Evolutionary conservation across 2,888 invertebrate genomes (phyloP).

Genomic region (Furcula furcula): DNA sequence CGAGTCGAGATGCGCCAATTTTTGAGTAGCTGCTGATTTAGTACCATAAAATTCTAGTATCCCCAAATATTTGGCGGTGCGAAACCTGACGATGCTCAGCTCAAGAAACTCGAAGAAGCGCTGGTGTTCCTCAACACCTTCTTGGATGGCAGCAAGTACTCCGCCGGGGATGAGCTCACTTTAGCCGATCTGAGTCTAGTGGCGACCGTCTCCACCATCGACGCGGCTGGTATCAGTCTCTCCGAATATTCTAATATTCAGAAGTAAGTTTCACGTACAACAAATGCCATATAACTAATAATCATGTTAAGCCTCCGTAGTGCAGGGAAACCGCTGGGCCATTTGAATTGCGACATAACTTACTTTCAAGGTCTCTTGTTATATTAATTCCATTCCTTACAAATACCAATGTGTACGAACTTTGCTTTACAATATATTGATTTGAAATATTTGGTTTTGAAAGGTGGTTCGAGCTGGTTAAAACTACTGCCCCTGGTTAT

Average conservation of each 20-base stretch:
- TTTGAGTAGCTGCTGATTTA: too few relatives aligned
- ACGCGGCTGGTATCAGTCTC: constrained; percentile 82
- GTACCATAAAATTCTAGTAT: constrained; percentile 73
- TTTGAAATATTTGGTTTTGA: constrained; percentile 4
- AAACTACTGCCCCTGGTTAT: constrained; percentile 45
- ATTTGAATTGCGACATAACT: not conserved
- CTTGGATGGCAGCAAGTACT: constrained; percentile 83
- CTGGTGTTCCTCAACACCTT: constrained; percentile 85
- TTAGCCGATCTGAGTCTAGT: constrained; percentile 87
- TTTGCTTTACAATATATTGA: not conserved
- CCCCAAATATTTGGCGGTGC: constrained; percentile 79
- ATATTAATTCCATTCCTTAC: not conserved
- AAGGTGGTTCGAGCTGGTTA: constrained; percentile 54
- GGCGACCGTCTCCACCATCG: constrained; percentile 84
- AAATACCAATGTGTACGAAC: not conserved
- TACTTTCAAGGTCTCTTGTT: not conserved
- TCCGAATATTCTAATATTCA: constrained; percentile 70
- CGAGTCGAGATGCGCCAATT: too few relatives aligned
- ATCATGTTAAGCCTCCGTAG: too few relatives aligned
- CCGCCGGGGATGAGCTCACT: constrained; percentile 85
- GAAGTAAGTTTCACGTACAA: constrained; percentile 20
- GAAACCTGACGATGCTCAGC: constrained; percentile 79
- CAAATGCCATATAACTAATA: too few relatives aligned
- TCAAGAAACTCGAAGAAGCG: constrained; percentile 84
- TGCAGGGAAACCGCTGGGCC: too few relatives aligned